Base-by-base conservation (phyloP, 1,140 invertebrate species). In the Chironomus striatipennis region DNA sequence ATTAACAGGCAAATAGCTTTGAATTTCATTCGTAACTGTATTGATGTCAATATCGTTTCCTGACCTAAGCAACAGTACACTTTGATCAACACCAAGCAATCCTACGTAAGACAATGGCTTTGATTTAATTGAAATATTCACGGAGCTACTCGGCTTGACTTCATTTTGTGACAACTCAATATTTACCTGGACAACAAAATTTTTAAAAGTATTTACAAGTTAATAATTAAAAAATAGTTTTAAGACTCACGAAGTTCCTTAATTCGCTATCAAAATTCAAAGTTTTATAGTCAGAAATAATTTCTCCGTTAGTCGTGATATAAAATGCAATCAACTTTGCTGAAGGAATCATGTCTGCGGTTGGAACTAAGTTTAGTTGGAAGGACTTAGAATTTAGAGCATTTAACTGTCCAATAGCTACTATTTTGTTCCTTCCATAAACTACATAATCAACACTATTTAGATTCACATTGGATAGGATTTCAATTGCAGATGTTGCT, bases 31-130 rank as follows among this genome's bases (percentile, higher is more conserved):
- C 74, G 81, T 79, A 0, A 86, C 76, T 7, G 79, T 74, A 43
- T 78, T 74, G 18, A 81, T 78, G 6, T 79, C 81, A 1, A 82
- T 57, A 67, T 82, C 87, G 76, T 88, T 87, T 75, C 86, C 86
- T 80, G 84, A 86, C 79, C 89, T 90, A 4, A 96, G 83, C 3
- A 92, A 79, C 7, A 91, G 78, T 2, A 93, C 90, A 82, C 91
- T 91, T 80, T 95, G 91, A 83, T 96, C 94, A 12, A 96, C 87
- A 1, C 90, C 93, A 74, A 94, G 82, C n/a, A 96, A 79, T 72
- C 91, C 91, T 74, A 96, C 87, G 75, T 89, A 90, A 2, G 93
- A 93, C 79, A 93, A 89, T 2, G 92, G 90, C 80, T 89, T 90
- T 0, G 93, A 87, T 43, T 85, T 85, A 6, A 96, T 85, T 0